Evolutionary conservation across 1,140 invertebrate genomes (phyloP), one percentile per base, ranked within the genome.

Genomic region (Drosophila ficusphila): DNA sequence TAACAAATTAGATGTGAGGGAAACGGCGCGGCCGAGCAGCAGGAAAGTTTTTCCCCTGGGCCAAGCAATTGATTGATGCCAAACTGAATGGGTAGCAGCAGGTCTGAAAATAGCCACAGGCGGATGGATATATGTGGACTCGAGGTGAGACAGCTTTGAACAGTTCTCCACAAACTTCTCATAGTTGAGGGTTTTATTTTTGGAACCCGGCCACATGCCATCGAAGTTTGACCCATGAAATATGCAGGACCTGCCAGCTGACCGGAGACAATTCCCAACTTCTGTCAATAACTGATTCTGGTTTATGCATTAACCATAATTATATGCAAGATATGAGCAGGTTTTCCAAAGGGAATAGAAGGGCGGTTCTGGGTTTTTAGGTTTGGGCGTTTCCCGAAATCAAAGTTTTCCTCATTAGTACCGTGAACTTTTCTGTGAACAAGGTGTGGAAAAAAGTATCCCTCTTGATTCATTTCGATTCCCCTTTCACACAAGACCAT

Each of bases 1-100:
- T 58, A 62, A 62, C 82, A 81, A 85, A 85, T 83, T 85, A 62
- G 38, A 69, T 74, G 65, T 27, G 42, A 69, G 54, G 69, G 47
- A 62, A 62, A 62, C 67, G 68, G 36, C 39, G 16, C 67, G 68
- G 36, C 39, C 23, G 25, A 69, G 62, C n/a, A 34, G 39, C 29
- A 29, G 12, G 23, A 73, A 73, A 73, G 54, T 71, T 72, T 71
- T 29, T 46, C 47, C 21, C 42, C 41, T 5, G 54, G 38, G 68
- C 42, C 38, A 4, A 36, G 12, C 69, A 36, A 72, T 72, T 72
- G 68, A 73, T 73, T 73, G 69, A 73, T 73, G 69, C 69, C 69
- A 73, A 73, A 72, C 60, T 42, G 23, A 67, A 67, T 68, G 64
- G 46, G 52, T 42, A 44, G 62, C 19, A 51, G 42, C 42, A 51